Conservation (phyloP, 2,888 invertebrate genomes). For the Sinohyriopsis cumingii region DNA sequence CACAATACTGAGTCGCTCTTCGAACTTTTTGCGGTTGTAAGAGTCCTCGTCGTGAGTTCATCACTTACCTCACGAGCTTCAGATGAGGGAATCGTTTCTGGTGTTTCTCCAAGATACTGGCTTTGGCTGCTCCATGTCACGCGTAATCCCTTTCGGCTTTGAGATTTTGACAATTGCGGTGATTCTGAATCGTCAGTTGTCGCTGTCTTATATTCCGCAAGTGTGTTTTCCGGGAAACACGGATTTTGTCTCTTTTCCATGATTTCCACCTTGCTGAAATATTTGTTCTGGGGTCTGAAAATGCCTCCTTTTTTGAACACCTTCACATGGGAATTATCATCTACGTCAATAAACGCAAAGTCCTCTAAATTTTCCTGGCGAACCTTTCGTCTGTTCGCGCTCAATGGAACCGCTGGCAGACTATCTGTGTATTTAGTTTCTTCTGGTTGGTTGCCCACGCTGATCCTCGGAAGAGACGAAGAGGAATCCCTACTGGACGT, state of each 20-base stretch:
- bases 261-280: slow-evolving; percentile 21
- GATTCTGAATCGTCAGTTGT: too few species aligned
- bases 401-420: background rate
- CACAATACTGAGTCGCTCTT: slow-evolving; percentile 26
- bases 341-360: slow-evolving; percentile 38
- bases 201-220: too few species aligned
- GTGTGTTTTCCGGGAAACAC: too few species aligned
- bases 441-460: slow-evolving; percentile 4
- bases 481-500: slow-evolving; percentile 31
- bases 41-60: slow-evolving; percentile 11
- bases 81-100: slow-evolving; percentile 2
- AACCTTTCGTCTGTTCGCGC: background rate
- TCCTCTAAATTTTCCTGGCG: slow-evolving; percentile 21
- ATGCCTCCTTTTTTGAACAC: slow-evolving; percentile 47
- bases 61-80: slow-evolving; percentile 10
- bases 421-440: slow-evolving; percentile 2
- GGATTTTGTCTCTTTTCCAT: too few species aligned
- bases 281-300: slow-evolving; percentile 47
- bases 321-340: slow-evolving; percentile 45
- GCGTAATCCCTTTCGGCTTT: slow-evolving; percentile 39
- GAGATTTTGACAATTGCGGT: slow-evolving; percentile 11
- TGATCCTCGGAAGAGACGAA: slow-evolving; percentile 20
- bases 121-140: slow-evolving; percentile 48
- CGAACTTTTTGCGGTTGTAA: slow-evolving; percentile 16
- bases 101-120: slow-evolving; percentile 18